Base-by-base conservation (phyloP, 2,888 invertebrate genomes). In the Spilosoma lubricipeda region DNA sequence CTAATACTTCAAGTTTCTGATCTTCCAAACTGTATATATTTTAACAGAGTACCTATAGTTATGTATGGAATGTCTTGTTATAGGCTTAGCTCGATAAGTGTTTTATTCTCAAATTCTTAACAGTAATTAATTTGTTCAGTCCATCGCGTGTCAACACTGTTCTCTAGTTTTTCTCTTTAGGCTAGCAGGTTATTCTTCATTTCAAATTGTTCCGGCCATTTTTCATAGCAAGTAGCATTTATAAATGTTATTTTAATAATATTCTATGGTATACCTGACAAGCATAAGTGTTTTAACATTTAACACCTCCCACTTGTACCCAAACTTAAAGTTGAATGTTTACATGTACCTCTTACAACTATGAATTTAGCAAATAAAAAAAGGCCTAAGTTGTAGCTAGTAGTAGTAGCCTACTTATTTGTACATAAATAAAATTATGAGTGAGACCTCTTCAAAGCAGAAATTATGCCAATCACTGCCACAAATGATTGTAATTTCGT, bases 121-220 rank as follows among this genome's bases (percentile, higher is more conserved):
- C 18, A 59, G 3, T 42, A 23, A 42, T 48, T n/a, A 18, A 67
- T 48, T 27, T 45, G 33, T 27, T 0, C 52, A 59, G 27, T 27
- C 56, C 27, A 13, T 9, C n/a, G 23, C 56, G 3, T 56, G 56
- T n/a, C 42, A 39, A 45, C 27, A 42, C 27, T 68, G 20, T 33
- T 23, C 64, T 18, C 42, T 42, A 30, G 9, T 72, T 36, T n/a
- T 72, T 59, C 69, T 74, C 52, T 71, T n/a, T 39, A 71, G 59
- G 72, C 69, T 70, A 72, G 76, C 77, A 80, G 82, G 75, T 82
- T 88, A 87, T 85, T 86, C 89, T 90, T 92, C 84, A 88, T 90
- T 92, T 93, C 88, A 88, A 93, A 93, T 91, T 84, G 90, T 93
- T 95, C 95, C 95, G 95, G 94, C 95, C 95, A 95, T 95, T 94